Percentiles rank a stretch among this genome's conserved stretches.
phyloP scores from a whole-genome alignment of 53 echinoderm and acorn worm species.

The Hippasteria phrygiana region DNA sequence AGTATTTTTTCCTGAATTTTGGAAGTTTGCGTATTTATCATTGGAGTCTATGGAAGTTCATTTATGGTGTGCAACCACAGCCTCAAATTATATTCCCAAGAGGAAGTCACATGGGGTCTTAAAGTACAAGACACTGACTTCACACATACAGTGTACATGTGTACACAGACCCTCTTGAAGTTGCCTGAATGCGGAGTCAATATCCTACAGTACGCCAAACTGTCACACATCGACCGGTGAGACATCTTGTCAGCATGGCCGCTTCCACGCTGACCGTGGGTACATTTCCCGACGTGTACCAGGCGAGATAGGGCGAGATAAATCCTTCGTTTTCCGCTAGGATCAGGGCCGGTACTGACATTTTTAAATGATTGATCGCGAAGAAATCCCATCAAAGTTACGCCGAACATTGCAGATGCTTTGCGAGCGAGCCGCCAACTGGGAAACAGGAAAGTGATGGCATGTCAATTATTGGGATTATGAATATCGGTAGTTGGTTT shows the following conservation, averaged over 20 bases:
- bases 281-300: neutral
- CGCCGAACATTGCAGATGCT: conserved; percentile 61
- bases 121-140: too few relatives aligned
- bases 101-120: too few relatives aligned
- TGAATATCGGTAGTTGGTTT: too few relatives aligned
- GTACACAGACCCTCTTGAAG: too few relatives aligned
- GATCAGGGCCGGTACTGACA: conserved; percentile 54
- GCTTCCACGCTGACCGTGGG: neutral
- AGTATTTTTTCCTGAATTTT: too few relatives aligned
- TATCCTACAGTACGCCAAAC: too few relatives aligned
- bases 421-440: conserved; percentile 37
- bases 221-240: neutral
- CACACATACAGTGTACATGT: too few relatives aligned
- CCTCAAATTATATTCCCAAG: too few relatives aligned
- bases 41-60: too few relatives aligned
- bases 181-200: too few relatives aligned
- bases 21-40: too few relatives aligned
- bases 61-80: too few relatives aligned
- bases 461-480: conserved; percentile 19
- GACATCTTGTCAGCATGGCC: neutral
- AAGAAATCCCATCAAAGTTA: conserved; percentile 60
- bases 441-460: conserved; percentile 7
- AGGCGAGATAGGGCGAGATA: conserved; percentile 7
- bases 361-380: conserved; percentile 66
- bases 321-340: conserved; percentile 29